These are phyloP conservation scores for Caranx ignobilis DNA, from an alignment of 2,113 vertebrate genomes.

Conservation along the genomic window DNA sequence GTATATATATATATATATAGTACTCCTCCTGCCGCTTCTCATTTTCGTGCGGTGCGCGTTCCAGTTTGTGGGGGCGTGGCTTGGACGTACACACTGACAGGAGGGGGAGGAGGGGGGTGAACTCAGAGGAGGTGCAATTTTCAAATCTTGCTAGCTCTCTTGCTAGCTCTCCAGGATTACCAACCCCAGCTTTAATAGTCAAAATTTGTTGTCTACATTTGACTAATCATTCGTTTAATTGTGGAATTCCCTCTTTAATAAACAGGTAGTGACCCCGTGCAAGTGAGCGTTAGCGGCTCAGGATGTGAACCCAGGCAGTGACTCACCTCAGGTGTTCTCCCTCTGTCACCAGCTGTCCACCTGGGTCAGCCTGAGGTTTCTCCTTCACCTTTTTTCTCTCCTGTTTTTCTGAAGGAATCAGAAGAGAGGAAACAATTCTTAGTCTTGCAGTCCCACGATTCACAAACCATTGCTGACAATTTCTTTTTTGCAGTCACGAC, in stretches of 20 bases:
- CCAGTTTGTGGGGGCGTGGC: too few species aligned
- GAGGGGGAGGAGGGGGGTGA: too few species aligned
- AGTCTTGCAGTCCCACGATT: not conserved
- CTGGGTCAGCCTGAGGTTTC: constrained; percentile 24
- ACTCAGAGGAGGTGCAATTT: too few species aligned
- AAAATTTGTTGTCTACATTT: too few species aligned
- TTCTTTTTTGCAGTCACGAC: not conserved
- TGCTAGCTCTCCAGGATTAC: too few species aligned
- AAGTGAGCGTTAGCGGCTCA: not conserved
- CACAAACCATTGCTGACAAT: not conserved
- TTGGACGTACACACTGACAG: too few species aligned
- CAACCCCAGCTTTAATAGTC: too few species aligned
- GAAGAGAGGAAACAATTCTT: not conserved
- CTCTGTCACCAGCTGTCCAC: not conserved
- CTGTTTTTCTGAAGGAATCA: constrained; percentile 21
- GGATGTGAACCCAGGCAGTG: not conserved
- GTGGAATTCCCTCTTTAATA: not conserved
- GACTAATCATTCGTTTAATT: too few species aligned
- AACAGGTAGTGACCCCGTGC: not conserved
- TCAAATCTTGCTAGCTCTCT: too few species aligned
- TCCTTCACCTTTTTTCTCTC: constrained; percentile 11
- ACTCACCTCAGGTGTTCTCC: constrained; percentile 56
- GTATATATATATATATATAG: too few species aligned
- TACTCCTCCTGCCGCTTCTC: too few species aligned
- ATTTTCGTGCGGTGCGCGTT: too few species aligned